A percentile compares a stretch with the other conserved stretches of the same genome.
Conservation (phyloP, 2,888 invertebrate species). For the Tetragonisca angustula region DNA sequence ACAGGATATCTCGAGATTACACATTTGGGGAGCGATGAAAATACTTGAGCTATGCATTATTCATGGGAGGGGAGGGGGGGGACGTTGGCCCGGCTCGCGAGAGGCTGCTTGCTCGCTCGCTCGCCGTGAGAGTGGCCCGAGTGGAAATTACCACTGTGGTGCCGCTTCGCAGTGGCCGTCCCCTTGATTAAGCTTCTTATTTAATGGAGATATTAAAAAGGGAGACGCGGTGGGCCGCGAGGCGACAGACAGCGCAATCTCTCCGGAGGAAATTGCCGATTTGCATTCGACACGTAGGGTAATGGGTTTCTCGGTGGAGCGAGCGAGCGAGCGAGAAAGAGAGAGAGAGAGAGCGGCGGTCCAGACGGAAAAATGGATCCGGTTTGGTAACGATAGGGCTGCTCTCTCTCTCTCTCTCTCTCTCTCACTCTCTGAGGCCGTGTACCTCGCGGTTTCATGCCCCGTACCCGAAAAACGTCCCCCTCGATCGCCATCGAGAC, state of each 20-base stretch:
- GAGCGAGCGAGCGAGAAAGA: background rate
- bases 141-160: conserved; percentile 6
- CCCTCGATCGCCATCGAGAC: conserved; percentile 56
- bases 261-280: background rate
- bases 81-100: no score
- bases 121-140: conserved; percentile 1
- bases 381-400: conserved; percentile 41
- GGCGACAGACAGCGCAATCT: conserved; percentile 36
- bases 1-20: no score
- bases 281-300: conserved; percentile 25
- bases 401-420: background rate
- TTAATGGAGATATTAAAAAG: conserved; percentile 44
- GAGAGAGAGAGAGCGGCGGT: background rate
- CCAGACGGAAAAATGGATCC: conserved; percentile 49
- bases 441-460: conserved; percentile 48
- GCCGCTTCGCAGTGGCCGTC: background rate
- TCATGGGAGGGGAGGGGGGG: no score
- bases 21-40: no score
- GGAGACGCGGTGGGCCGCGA: background rate
- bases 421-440: background rate
- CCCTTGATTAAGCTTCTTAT: conserved; percentile 23
- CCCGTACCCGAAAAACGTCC: conserved; percentile 57
- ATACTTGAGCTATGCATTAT: no score
- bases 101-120: no score
- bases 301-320: background rate